phyloP scores from a whole-genome alignment of 2,113 vertebrate genomes.

The Sceloporus undulatus region DNA sequence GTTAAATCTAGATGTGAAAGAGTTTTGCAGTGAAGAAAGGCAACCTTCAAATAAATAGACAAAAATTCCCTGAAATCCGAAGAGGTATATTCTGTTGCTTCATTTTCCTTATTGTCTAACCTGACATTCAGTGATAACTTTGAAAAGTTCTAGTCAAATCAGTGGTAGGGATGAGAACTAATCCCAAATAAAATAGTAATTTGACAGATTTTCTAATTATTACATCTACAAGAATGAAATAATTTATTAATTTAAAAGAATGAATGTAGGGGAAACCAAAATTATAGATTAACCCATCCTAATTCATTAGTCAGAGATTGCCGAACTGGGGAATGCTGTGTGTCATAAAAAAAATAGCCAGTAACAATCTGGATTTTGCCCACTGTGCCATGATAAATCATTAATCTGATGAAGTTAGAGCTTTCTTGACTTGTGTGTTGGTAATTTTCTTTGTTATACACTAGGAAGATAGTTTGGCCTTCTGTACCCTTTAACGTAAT shows the following conservation, averaged over 20 bases:
- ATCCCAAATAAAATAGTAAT: neutral
- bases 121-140: neutral
- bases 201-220: neutral
- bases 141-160: constrained; percentile 53
- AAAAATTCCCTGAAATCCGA: neutral
- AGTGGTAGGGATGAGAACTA: neutral
- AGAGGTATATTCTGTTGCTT: neutral
- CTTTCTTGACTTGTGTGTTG: constrained; percentile 49
- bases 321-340: constrained; percentile 53
- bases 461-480: constrained; percentile 64
- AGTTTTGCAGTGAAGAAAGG: neutral
- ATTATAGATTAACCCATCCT: no score
- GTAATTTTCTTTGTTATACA: constrained; percentile 71
- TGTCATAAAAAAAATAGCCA: constrained; percentile 72
- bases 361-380: constrained; percentile 71
- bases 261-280: neutral
- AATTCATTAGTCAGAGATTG: neutral
- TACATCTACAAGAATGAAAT: neutral
- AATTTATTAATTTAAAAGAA: neutral
- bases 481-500: constrained; percentile 73
- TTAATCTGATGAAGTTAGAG: constrained; percentile 63
- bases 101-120: neutral
- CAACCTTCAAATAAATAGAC: neutral
- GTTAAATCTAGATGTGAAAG: neutral
- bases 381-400: constrained; percentile 54